Evolutionary conservation across 2,113 vertebrate species (phyloP), one percentile per base, ranked within the genome.

Genomic region (Onychorhynchus coronatus): DNA sequence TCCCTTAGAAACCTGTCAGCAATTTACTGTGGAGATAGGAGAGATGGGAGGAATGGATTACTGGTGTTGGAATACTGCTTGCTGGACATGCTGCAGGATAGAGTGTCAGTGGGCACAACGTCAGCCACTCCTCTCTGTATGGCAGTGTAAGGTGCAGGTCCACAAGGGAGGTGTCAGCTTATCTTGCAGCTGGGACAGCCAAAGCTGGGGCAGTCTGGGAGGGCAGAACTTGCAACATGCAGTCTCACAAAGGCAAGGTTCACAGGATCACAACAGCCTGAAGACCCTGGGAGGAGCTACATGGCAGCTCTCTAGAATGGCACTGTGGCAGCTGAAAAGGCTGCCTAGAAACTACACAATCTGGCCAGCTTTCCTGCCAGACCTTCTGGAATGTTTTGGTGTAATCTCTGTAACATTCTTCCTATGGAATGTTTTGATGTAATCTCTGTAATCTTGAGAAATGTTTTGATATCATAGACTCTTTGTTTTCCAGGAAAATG

Each of bases 331-430:
- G 72, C 46, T 1, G 2, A 46, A 58, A 80, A 83, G 42, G 55
- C 59, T 92, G 86, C 37, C 82, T 77, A 46, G 55, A 42, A 91
- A 41, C 85, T 24, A 19, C 42, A 50, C 93, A 87, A 86, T 87
- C 55, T 92, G 76, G 79, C 35, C 91, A 92, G 23, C 23, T 73
- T 82, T 88, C 27, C 86, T 93, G 89, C 55, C 88, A 88, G 75
- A 72, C 46, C 67, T 88, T 56, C 50, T 1, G 6, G 93, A 84
- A 84, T 59, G 50, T 63, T 96, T 84, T 88, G 76, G 89, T 70
- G 63, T 35, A 70, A n/a, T n/a, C n/a, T n/a, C n/a, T n/a, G n/a
- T n/a, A n/a, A n/a, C n/a, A n/a, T n/a, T n/a, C n/a, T n/a, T n/a
- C n/a, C n/a, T n/a, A n/a, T n/a, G n/a, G n/a, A n/a, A n/a, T n/a